These are phyloP conservation scores for Prionailurus bengalensis DNA, from an alignment of 2,113 vertebrate genomes.

Conservation along the genomic window DNA sequence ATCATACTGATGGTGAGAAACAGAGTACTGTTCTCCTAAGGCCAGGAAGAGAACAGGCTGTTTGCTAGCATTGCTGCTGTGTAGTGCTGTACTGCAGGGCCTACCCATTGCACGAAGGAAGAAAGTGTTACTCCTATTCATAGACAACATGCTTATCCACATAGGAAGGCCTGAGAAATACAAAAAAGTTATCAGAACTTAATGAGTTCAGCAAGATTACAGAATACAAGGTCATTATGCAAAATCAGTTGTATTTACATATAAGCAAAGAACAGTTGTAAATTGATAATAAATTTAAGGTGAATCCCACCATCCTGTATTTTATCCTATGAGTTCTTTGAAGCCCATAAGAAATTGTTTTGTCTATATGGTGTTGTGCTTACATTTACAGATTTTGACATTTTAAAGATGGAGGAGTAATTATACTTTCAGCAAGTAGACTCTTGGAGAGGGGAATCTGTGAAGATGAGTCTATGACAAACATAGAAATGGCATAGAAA, in stretches of 20 bases:
- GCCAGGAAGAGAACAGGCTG: not conserved
- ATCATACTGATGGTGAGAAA: not conserved
- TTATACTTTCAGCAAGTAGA: not conserved
- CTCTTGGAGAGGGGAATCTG: not conserved
- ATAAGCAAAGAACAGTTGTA: not conserved
- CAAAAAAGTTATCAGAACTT: not conserved
- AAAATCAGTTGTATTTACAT: not conserved
- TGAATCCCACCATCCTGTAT: not conserved
- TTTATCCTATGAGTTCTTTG: conserved; percentile 9
- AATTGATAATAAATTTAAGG: not conserved
- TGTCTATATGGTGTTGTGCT: not conserved
- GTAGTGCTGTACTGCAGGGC: not conserved
- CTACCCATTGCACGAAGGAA: not conserved
- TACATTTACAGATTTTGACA: not conserved
- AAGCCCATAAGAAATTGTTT: not conserved
- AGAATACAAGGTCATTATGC: not conserved
- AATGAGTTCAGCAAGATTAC: not conserved
- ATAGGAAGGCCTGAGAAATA: not conserved
- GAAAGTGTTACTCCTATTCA: not conserved
- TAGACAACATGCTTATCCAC: not conserved
- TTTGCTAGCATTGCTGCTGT: not conserved
- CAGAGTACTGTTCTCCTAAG: not conserved
- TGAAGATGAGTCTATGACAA: not conserved
- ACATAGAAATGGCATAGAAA: conserved; percentile 4
- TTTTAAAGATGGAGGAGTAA: conserved; percentile 27